phyloP scores from a whole-genome alignment of 2,888 invertebrate genomes.

The Cephus rjabovi region DNA sequence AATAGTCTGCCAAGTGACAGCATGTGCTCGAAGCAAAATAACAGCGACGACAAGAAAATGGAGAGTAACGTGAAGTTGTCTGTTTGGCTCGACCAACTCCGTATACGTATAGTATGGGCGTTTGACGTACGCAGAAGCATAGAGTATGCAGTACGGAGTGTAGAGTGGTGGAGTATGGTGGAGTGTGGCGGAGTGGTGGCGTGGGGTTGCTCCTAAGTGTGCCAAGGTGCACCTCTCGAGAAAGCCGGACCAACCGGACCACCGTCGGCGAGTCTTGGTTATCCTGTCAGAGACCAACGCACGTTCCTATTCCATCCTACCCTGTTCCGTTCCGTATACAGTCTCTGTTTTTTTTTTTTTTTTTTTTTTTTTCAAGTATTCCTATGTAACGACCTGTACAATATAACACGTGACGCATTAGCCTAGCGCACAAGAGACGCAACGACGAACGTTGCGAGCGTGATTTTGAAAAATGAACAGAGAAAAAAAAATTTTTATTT shows the following conservation, averaged over 20 bases:
- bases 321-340: constrained; percentile 12
- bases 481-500: background rate
- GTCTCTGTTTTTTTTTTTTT: background rate
- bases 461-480: background rate
- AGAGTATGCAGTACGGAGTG: constrained; percentile 1
- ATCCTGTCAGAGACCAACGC: constrained; percentile 2
- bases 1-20: background rate
- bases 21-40: background rate
- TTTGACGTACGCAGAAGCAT: background rate
- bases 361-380: background rate
- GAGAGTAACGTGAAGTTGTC: background rate
- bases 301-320: constrained; percentile 40
- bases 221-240: constrained; percentile 67
- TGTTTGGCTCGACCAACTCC: background rate
- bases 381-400: background rate
- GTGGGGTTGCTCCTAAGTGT: constrained; percentile 62
- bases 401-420: background rate
- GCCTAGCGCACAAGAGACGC: background rate
- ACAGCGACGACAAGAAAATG: background rate
- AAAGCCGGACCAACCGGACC: constrained; percentile 65
- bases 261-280: constrained; percentile 35
- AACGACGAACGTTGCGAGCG: background rate
- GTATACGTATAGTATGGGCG: background rate
- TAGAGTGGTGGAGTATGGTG: constrained; percentile 17
- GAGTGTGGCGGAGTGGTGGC: constrained; percentile 35